Conservation (phyloP, 1,140 invertebrate genomes). For the Drosophila parabipectinata region DNA sequence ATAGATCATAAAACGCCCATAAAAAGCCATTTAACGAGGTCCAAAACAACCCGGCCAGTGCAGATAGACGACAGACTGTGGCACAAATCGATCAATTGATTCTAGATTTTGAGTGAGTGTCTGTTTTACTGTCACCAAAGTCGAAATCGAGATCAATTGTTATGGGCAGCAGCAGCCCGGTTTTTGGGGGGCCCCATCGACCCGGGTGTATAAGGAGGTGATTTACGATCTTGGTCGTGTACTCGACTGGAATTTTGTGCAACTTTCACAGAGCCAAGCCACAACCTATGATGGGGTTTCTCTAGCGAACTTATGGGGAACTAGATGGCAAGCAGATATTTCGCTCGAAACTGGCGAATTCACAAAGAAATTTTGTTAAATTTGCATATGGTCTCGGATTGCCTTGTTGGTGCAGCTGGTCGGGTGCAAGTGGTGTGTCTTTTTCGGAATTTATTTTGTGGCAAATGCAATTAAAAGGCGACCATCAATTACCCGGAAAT, state of each 20-base stretch:
- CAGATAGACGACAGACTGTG: slow-evolving; percentile 26
- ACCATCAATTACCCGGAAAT: slow-evolving; percentile 78
- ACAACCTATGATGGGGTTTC: slow-evolving; percentile 62
- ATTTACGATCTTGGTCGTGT: slow-evolving; percentile 60
- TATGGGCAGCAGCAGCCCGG: slow-evolving; percentile 20
- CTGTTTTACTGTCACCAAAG: slow-evolving; percentile 23
- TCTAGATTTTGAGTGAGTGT: slow-evolving; percentile 39
- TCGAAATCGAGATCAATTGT: slow-evolving; percentile 7
- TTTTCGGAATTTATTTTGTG: slow-evolving; percentile 68
- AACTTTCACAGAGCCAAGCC: slow-evolving; percentile 58
- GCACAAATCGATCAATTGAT: slow-evolving; percentile 58
- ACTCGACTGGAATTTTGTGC: slow-evolving; percentile 57
- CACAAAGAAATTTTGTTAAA: slow-evolving; percentile 81
- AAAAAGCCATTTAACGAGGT: slow-evolving; percentile 76
- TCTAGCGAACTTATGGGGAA: slow-evolving; percentile 31
- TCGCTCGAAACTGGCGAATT: slow-evolving; percentile 67
- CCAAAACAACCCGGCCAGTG: slow-evolving; percentile 34
- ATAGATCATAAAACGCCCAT: slow-evolving; percentile 81
- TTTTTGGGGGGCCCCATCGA: slow-evolving; percentile 59
- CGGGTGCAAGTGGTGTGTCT: slow-evolving; percentile 8
- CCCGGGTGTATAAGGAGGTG: slow-evolving; percentile 15
- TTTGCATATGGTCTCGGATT: slow-evolving; percentile 63
- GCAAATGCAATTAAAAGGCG: slow-evolving; percentile 76
- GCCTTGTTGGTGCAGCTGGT: slow-evolving; percentile 45
- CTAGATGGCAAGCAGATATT: neutral